A percentile compares a stretch with the other conserved stretches of the same genome.
Evolutionary conservation across 2,797 vertebrate genomes (phyloP).

Genomic region (Babyrousa celebensis): DNA sequence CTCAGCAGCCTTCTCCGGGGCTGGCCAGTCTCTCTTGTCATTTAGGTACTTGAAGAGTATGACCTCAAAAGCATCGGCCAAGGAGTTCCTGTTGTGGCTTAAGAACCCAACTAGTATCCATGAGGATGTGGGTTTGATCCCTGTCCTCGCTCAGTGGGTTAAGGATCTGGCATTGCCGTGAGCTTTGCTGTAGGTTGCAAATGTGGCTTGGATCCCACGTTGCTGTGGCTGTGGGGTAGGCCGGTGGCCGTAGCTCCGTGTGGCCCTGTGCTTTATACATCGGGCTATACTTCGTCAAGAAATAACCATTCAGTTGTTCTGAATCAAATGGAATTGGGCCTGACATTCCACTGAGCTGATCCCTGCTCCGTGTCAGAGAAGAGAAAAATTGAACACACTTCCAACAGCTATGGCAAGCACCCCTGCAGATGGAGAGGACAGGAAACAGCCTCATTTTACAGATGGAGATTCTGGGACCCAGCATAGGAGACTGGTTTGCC

Average conservation of each 20-base stretch:
- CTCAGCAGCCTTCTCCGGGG: not conserved
- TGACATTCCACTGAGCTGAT: not conserved
- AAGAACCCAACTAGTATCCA: too few species aligned
- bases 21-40: not conserved
- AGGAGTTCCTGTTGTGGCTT: too few species aligned
- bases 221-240: too few species aligned
- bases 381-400: not conserved
- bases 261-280: not conserved
- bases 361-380: not conserved
- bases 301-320: not conserved
- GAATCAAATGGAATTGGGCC: not conserved
- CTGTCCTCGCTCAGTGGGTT: too few species aligned
- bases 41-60: not conserved
- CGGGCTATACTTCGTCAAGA: not conserved
- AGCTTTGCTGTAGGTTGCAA: too few species aligned
- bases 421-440: not conserved
- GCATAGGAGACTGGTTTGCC: not conserved
- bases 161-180: too few species aligned
- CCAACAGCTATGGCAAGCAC: not conserved
- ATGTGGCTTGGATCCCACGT: too few species aligned
- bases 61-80: not conserved
- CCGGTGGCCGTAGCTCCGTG: fast-evolving
- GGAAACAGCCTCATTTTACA: not conserved
- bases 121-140: too few species aligned
- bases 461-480: not conserved